A percentile compares a stretch with the other conserved stretches of the same genome.
Conservation (phyloP, 2,113 vertebrate species). For the Chionomys nivalis region DNA sequence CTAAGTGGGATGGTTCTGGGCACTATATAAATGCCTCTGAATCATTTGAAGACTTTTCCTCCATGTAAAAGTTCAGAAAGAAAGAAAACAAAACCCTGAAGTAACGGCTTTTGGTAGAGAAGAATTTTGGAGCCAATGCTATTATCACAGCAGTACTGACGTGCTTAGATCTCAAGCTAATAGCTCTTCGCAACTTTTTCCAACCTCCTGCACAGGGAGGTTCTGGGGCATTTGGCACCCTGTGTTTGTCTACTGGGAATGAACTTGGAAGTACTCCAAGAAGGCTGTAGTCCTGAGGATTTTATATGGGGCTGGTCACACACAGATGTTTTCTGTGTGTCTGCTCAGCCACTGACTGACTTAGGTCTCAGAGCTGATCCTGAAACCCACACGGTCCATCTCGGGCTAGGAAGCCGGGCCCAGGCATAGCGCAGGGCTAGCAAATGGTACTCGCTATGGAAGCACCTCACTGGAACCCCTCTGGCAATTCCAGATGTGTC, state of each 20-base stretch:
- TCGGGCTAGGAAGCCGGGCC: not conserved
- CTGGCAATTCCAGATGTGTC: not conserved
- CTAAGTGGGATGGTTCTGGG: not conserved
- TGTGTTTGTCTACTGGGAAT: conserved; percentile 15
- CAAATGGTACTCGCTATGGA: not conserved
- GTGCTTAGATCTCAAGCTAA: not conserved
- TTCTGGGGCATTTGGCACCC: not conserved
- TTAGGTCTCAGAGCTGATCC: not conserved
- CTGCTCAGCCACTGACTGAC: not conserved
- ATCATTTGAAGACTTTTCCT: not conserved
- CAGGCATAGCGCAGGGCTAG: not conserved
- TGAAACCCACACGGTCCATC: not conserved
- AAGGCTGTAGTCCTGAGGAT: not conserved
- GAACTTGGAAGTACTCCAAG: conserved; percentile 19
- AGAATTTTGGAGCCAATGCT: conserved; percentile 29
- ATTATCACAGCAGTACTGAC: conserved; percentile 11
- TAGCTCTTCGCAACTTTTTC: conserved; percentile 29
- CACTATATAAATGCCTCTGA: not conserved
- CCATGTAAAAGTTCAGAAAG: conserved; percentile 12
- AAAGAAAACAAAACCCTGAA: not conserved
- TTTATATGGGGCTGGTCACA: not conserved
- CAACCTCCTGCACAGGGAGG: not conserved
- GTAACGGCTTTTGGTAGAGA: not conserved
- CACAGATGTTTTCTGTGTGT: not conserved
- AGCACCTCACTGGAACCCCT: not conserved